Evolutionary conservation across 2,797 vertebrate genomes (phyloP).

Genomic region (Cynodonichthys magdalenae): DNA sequence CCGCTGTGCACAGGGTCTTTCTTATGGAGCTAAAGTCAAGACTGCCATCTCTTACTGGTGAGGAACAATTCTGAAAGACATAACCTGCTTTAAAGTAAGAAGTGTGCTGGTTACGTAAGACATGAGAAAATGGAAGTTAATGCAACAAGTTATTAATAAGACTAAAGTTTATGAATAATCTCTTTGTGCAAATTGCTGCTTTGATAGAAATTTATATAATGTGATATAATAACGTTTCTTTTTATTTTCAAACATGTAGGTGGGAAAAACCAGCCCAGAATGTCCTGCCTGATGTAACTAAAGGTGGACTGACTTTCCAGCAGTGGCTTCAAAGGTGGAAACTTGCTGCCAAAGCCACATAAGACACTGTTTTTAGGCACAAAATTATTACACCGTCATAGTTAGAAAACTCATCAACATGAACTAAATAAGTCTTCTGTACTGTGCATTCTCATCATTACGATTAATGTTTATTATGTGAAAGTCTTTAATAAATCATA

Average conservation of each 20-base stretch:
- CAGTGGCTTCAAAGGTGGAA: slow-evolving; percentile 86
- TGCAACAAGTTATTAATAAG: background rate
- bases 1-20: slow-evolving; percentile 68
- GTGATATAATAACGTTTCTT: background rate
- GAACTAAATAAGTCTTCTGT: background rate
- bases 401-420: background rate
- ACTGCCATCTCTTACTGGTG: slow-evolving; percentile 81
- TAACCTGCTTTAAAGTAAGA: background rate
- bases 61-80: slow-evolving; percentile 37
- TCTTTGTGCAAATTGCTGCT: background rate
- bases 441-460: background rate
- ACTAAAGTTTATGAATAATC: background rate
- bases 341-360: slow-evolving; percentile 71
- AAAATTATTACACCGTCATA: background rate
- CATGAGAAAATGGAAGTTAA: slow-evolving; percentile 9
- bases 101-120: background rate
- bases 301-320: slow-evolving; percentile 78
- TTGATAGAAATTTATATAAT: background rate
- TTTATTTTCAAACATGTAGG: slow-evolving; percentile 58
- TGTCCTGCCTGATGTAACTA: slow-evolving; percentile 70
- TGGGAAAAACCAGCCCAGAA: slow-evolving; percentile 86
- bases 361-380: slow-evolving; percentile 22
- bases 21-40: slow-evolving; percentile 74
- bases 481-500: slow-evolving; percentile 41
- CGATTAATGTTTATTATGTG: slow-evolving; percentile 3